Base-by-base conservation (phyloP, 2,113 vertebrate genomes). In the Calyptomena viridis region DNA sequence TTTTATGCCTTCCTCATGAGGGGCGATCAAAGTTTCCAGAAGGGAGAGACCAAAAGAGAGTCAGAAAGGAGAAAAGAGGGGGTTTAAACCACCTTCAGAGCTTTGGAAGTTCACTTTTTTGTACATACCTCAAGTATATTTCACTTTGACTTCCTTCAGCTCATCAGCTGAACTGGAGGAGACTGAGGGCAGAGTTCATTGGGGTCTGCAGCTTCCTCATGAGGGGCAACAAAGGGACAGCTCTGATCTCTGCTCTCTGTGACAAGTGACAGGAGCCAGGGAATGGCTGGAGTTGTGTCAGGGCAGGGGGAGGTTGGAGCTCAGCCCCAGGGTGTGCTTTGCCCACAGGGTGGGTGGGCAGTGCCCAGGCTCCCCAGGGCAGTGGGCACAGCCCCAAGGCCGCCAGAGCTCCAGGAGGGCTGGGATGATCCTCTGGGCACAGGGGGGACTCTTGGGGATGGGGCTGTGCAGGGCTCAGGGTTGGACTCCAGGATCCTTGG, bases 401-500 rank as follows among this genome's bases (percentile, higher is more conserved):
- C 73, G 76, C 52, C 77, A 52, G 18, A n/a, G 77, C 68, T 60
- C 22, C 60, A 82, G 87, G 52, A 59, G 28, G 3, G 9, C 39
- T 60, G 24, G 73, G 42, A 10, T n/a, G n/a, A n/a, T n/a, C n/a
- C n/a, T n/a, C n/a, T n/a, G n/a, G n/a, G 33, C 27, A n/a, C 46
- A 75, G 60, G 69, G 0, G 62, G 68, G n/a, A 2, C 10, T 89
- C 25, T 5, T 89, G 60, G 28, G 68, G 77, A n/a, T n/a, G n/a
- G 1, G 46, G 46, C 39, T 53, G 53, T 0, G 69, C 69, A 53
- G 62, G 62, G 16, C 0, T 12, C 8, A 16, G 27, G 0, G 8
- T 0, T 4, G 52, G 0, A 0, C 8, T 46, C 33, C 4, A 0
- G 40, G n/a, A 35, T 47, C 21, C 24, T 0, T 15, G 55, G 0